Conservation (phyloP, 1,140 invertebrate species). For the Ladona fulva region DNA sequence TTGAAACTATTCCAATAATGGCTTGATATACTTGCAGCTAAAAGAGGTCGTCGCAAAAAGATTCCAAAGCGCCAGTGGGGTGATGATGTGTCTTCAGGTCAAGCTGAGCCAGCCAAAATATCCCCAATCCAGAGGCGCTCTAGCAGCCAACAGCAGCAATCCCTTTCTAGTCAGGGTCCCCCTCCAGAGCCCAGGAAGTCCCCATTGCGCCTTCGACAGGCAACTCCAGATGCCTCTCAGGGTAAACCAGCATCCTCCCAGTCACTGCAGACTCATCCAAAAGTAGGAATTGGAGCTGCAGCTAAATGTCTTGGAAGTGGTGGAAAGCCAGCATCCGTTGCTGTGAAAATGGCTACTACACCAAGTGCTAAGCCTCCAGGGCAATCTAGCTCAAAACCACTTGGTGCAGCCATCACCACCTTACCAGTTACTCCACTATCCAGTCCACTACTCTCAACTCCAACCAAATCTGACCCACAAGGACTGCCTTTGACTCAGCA, state of each 20-base stretch:
- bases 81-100: slow-evolving; percentile 2
- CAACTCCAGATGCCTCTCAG: background rate
- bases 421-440: background rate
- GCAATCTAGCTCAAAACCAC: background rate
- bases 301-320: background rate
- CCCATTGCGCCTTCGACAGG: background rate
- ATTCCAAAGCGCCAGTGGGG: background rate
- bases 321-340: background rate
- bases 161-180: background rate
- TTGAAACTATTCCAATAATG: too few species aligned
- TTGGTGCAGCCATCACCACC: background rate
- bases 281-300: background rate
- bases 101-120: background rate
- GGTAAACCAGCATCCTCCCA: background rate
- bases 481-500: slow-evolving; percentile 17
- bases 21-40: background rate
- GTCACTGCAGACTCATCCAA: background rate
- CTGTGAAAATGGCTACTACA: background rate
- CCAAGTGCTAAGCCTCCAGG: background rate
- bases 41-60: slow-evolving; percentile 12
- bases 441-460: background rate
- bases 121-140: background rate
- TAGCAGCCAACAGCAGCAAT: background rate
- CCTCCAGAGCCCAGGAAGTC: background rate
- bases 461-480: background rate